Base-by-base conservation (phyloP, 2,888 invertebrate genomes). In the Strigamia crassipes region DNA sequence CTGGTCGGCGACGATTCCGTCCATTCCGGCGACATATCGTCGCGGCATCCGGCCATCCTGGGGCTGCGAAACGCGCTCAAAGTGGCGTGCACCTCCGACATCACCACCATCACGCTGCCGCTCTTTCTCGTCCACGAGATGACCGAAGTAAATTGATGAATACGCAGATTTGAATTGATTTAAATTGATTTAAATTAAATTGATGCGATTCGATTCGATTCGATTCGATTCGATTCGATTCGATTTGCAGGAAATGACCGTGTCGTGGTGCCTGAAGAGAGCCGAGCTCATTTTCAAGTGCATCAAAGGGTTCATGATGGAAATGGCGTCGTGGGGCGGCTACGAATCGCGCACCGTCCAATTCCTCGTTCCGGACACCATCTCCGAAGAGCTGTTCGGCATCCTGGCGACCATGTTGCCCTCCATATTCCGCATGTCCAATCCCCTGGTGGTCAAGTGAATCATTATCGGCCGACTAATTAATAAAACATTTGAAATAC, bases 251-350 rank as follows among this genome's bases (percentile, higher is more conserved):
- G 95, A 95, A 87, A 95, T 97, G 96, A 98, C 97, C 0, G 93
- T 96, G 81, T 92, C 94, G 46, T 99, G 99, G 99, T 99, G 98
- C 89, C 91, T 94, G 86, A 94, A 96, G 86, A 90, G 99, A 86
- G 98, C 99, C 0, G 99, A 99, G 89, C 90, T 99, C 84, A 94
- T 99, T 83, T 96, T 98, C 87, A 99, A 99, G 89, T 99, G 99
- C 89, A 95, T 97, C 81, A 99, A 99, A 90, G 99, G 99, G 3
- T 99, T 99, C 89, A 95, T 99, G 95, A 96, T 99, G 88, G 99
- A 99, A 90, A 96, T 96, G 91, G 94, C 95, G 10, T 94, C 96
- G 0, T 94, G 96, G 93, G 96, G 96, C 83, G 96, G 96, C 42
- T 93, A 94, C 0, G 95, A 94, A 81, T 78, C 78, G 23, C 21